Conservation (phyloP, 2,113 vertebrate species). For the Misgurnus mizolepis region DNA sequence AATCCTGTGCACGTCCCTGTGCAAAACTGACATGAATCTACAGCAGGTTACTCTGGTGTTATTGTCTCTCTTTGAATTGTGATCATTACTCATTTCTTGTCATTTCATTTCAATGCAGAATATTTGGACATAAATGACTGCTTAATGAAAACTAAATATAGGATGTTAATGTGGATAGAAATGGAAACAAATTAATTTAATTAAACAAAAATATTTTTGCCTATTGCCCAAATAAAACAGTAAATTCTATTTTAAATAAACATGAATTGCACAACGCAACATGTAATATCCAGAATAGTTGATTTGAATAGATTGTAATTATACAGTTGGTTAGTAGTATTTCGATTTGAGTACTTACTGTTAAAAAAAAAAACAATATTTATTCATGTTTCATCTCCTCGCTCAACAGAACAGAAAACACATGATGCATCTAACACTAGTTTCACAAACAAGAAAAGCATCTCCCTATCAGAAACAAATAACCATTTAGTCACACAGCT, state of each 20-base stretch:
- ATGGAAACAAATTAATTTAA: background rate
- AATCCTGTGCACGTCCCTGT: no score
- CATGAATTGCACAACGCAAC: no score
- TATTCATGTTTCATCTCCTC: constrained; percentile 11
- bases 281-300: background rate
- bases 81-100: constrained; percentile 29
- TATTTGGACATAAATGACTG: constrained; percentile 27
- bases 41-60: background rate
- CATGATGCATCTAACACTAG: background rate
- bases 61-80: constrained; percentile 3
- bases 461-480: background rate
- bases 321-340: background rate
- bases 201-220: no score
- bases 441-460: constrained; percentile 2
- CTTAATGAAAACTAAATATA: constrained; percentile 31
- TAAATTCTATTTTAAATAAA: no score
- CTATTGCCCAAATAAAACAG: no score
- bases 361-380: background rate
- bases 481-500: background rate
- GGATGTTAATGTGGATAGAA: constrained; percentile 1
- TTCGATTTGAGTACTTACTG: background rate
- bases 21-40: background rate
- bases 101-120: constrained; percentile 33
- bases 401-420: background rate
- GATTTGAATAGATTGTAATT: background rate